Base-by-base conservation (phyloP, 2,113 vertebrate genomes). In the Eubucco bourcierii region DNA sequence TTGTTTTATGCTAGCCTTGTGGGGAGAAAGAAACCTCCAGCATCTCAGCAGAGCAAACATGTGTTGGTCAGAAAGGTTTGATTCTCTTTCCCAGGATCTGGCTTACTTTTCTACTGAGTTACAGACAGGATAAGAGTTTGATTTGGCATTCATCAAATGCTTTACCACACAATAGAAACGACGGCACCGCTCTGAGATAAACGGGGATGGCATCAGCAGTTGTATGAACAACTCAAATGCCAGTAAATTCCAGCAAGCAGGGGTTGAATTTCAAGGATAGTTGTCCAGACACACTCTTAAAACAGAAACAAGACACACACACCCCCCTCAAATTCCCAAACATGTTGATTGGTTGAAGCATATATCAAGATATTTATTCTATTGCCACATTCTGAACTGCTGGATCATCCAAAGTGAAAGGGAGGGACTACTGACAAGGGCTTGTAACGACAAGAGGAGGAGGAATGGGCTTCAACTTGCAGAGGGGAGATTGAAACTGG, bases 81-180 rank as follows among this genome's bases (percentile, higher is more conserved):
- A 64, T 84, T 94, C 80, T 67, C 4, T 74, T 92, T 92, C 93
- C 55, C 56, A 73, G 29, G 60, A 61, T 75, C 84, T 80, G 77
- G 53, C 88, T 95, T 90, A 88, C 90, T 71, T 88, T 96, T 31
- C 53, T 75, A 27, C 44, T 81, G 46, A 55, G 67, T 68, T 79
- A 88, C 66, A 84, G 44, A 88, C 84, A 90, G 61, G 53, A 70
- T 59, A 84, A 84, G 75, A 87, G 93, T 92, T 96, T 96, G 87
- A 95, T 73, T 89, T 96, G 94, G 90, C 94, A 94, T 76, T 68
- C 41, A 41, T 68, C 87, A 88, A 96, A 95, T 93, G 83, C 14
- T 90, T 88, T 90, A 78, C 20, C 37, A 65, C 50, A 91, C 77
- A 95, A 93, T 59, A 84, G 80, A 95, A 86, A 44, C 39, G 86